These are phyloP conservation scores for Natator depressus DNA, from an alignment of 2,113 vertebrate species.

Conservation along the genomic window DNA sequence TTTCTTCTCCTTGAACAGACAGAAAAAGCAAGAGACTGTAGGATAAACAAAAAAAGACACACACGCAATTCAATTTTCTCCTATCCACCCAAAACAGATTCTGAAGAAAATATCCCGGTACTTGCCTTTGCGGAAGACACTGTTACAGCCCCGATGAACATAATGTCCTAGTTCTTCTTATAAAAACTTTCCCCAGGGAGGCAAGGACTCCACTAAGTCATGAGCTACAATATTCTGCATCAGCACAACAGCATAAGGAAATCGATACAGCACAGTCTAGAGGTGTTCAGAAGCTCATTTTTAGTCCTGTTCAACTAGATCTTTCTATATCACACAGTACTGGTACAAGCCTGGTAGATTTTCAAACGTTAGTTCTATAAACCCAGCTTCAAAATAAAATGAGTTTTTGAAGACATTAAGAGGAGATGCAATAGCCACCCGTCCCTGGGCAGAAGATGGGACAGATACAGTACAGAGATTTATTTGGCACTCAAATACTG, in stretches of 20 bases:
- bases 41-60: background rate
- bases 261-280: background rate
- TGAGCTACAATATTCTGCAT: slow-evolving; percentile 48
- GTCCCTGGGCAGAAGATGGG: slow-evolving; percentile 24
- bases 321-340: background rate
- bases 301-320: slow-evolving; percentile 3
- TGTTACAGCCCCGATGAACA: slow-evolving; percentile 23
- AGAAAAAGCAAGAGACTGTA: slow-evolving; percentile 12
- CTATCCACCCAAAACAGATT: background rate
- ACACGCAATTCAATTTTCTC: background rate
- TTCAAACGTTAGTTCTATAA: slow-evolving; percentile 22
- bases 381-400: slow-evolving; percentile 24
- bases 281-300: slow-evolving; percentile 21
- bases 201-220: slow-evolving; percentile 51
- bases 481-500: background rate
- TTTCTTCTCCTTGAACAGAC: background rate
- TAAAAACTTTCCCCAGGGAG: slow-evolving; percentile 72
- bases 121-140: slow-evolving; percentile 26
- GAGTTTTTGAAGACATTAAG: background rate
- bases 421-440: background rate
- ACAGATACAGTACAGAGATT: background rate
- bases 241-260: slow-evolving; percentile 9
- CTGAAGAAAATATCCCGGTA: slow-evolving; percentile 12
- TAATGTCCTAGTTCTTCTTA: slow-evolving; percentile 55
- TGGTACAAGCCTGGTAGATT: slow-evolving; percentile 1